Conservation (phyloP, 2,888 invertebrate genomes). For the Gortyna flavago region DNA sequence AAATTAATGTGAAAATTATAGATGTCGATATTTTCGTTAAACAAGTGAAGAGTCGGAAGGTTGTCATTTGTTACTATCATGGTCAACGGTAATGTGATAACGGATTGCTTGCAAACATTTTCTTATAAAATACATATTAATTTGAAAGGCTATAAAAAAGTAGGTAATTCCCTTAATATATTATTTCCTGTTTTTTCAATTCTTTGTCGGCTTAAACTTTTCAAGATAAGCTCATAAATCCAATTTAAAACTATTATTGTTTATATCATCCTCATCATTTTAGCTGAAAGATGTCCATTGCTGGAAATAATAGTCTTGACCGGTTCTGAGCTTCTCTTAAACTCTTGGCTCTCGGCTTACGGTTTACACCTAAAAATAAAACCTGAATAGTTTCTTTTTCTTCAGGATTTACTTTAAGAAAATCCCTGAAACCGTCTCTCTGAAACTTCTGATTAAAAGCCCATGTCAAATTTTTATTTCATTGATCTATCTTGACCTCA, state of each 20-base stretch:
- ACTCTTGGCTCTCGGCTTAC: not conserved
- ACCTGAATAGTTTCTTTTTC: not conserved
- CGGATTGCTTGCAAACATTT: not conserved
- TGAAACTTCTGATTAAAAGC: not conserved
- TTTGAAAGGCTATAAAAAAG: not conserved
- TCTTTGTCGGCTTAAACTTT: not conserved
- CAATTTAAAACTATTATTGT: not conserved
- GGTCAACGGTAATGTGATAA: constrained; percentile 14
- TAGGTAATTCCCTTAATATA: not conserved
- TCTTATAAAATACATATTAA: not conserved
- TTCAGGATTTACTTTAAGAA: not conserved
- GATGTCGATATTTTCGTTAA: constrained; percentile 22
- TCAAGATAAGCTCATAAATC: not conserved
- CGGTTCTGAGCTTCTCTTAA: not conserved
- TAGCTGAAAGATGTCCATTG: not conserved
- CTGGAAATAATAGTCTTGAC: not conserved
- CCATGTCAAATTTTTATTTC: not conserved
- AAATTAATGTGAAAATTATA: constrained; percentile 59
- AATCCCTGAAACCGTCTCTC: not conserved
- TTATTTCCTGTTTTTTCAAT: no score
- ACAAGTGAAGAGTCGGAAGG: constrained; percentile 25
- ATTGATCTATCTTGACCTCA: not conserved
- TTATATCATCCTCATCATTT: not conserved
- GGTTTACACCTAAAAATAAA: not conserved
- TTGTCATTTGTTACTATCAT: constrained; percentile 42